Evolutionary conservation across 2,113 vertebrate genomes (phyloP).

Genomic region (Tursiops truncatus): DNA sequence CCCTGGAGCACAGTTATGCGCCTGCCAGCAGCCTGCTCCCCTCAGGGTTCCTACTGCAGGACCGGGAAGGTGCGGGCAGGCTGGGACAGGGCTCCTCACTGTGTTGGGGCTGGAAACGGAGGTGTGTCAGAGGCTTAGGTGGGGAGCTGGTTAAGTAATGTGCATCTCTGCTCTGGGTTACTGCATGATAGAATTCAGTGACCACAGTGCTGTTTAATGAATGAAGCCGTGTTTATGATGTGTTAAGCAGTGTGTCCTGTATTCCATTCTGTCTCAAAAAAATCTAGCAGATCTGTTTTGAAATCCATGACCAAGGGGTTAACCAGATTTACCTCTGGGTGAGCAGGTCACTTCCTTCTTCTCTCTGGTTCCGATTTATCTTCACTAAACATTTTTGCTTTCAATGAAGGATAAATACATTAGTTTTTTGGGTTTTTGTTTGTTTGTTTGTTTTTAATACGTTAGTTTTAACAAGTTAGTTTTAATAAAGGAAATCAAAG

Average conservation of each 20-base stretch:
- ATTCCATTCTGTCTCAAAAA: not conserved
- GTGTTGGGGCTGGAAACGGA: not conserved
- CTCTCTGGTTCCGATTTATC: not conserved
- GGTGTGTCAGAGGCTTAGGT: not conserved
- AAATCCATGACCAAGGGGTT: not conserved
- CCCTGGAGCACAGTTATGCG: not conserved
- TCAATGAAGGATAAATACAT: not conserved
- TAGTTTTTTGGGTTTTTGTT: not conserved
- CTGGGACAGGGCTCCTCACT: not conserved
- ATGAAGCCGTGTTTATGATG: not conserved
- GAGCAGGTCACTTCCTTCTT: not conserved
- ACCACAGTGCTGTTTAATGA: not conserved
- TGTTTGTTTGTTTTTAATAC: not conserved
- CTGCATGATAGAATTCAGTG: not conserved
- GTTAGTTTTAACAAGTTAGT: not conserved
- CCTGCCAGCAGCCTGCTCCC: accelerated
- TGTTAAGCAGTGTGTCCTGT: not conserved
- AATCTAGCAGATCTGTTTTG: not conserved
- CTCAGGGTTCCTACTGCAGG: not conserved
- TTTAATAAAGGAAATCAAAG: not conserved
- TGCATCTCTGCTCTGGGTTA: not conserved
- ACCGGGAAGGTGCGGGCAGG: accelerated
- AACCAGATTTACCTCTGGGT: not conserved
- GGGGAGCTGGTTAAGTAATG: not conserved
- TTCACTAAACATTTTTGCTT: not conserved